These are phyloP conservation scores for Ceratotherium simum DNA, from an alignment of 2,113 vertebrate species.

Conservation along the genomic window DNA sequence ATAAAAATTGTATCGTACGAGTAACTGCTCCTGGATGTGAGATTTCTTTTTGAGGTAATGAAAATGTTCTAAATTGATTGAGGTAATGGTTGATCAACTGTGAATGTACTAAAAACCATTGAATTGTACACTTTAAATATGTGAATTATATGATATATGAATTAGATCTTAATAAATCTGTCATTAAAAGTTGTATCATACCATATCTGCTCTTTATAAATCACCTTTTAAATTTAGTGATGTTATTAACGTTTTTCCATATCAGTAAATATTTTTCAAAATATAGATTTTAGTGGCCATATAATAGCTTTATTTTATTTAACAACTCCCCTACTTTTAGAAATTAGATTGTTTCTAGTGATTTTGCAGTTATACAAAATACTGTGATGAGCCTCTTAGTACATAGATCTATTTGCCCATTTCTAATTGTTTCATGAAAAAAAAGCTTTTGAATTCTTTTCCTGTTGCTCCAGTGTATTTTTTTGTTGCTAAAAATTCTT, in stretches of 20 bases:
- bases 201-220: constrained; percentile 14
- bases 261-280: constrained; percentile 35
- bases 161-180: not conserved
- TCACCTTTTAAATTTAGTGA: not conserved
- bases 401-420: not conserved
- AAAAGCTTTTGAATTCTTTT: not conserved
- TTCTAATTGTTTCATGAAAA: not conserved
- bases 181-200: not conserved
- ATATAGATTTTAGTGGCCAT: not conserved
- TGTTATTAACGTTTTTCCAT: not conserved
- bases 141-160: not conserved
- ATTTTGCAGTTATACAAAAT: not conserved
- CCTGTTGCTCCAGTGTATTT: not conserved
- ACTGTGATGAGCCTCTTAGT: not conserved
- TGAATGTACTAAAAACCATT: not conserved
- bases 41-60: constrained; percentile 4
- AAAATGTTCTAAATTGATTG: not conserved
- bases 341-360: not conserved
- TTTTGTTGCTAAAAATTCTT: constrained; percentile 12
- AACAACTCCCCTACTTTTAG: constrained; percentile 19
- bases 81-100: not conserved
- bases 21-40: not conserved
- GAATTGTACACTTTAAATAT: not conserved
- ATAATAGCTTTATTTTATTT: not conserved
- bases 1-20: not conserved